Base-by-base conservation (phyloP, 1,140 invertebrate genomes). In the Eubasilissa regina region DNA sequence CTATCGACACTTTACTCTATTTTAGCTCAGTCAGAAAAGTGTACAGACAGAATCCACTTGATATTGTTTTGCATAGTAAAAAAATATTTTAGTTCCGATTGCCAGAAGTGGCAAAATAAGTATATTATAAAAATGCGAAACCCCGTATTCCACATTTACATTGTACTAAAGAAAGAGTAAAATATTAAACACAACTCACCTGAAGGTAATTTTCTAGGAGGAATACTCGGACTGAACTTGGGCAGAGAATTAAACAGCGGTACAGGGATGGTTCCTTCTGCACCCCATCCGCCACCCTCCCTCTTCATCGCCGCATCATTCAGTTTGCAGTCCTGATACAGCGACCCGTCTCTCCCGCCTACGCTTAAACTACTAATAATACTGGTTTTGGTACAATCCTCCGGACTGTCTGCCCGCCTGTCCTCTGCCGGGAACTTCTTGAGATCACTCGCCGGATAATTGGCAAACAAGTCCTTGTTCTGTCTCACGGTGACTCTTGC, bases 331-430 rank as follows among this genome's bases (percentile, higher is more conserved):
- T 84, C 79, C 45, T 75, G 72, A 75, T 75, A 45, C 35, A 48
- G 12, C 15, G 55, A 17, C 43, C 58, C 74, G 56, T 44, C 25
- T 35, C 25, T 45, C 74, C 51, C 43, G 1, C 43, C 51, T 53
- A 21, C 8, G 35, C 53, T 87, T 70, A 80, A 60, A 82, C 83
- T 86, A 85, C 84, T 88, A 85, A 84, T 88, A 86, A 86, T 86
- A 87, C 85, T 87, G 84, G 77, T 84, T 85, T 87, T 87, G 60
- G 75, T 74, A 35, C 25, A 35, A 84, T 74, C 51, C 17, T 74
- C 35, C 70, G 77, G 17, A 25, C 70, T 77, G 75, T 80, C 79
- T 58, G 43, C 64, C 73, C 48, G 48, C 17, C 17, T 77, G 44
- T 68, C 12, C 44, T 81, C 53, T n/a, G 17, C 35, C 17, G 62